Conservation (phyloP, 2,888 invertebrate genomes). For the Dolichomitus sp. region DNA sequence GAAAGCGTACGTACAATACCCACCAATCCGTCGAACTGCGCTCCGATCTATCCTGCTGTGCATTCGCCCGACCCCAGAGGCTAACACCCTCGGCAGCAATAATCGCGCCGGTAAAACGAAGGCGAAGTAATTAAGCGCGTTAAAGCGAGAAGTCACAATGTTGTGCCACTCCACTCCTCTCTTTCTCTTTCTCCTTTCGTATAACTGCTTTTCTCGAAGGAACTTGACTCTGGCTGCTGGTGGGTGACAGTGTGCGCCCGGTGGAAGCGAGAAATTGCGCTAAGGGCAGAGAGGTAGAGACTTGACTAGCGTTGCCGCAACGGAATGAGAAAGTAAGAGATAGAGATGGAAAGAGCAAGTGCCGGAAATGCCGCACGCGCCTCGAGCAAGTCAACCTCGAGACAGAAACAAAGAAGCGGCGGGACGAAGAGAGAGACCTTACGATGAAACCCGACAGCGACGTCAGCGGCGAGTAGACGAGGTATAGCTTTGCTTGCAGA, state of each 20-base stretch:
- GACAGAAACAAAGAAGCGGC: constrained; percentile 73
- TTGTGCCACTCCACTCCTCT: constrained; percentile 71
- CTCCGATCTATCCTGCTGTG: not conserved
- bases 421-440: constrained; percentile 68
- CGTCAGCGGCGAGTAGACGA: constrained; percentile 13
- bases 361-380: constrained; percentile 47
- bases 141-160: constrained; percentile 72
- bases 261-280: constrained; percentile 41
- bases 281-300: constrained; percentile 6
- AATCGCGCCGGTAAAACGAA: constrained; percentile 69
- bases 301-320: constrained; percentile 6
- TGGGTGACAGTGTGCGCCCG: constrained; percentile 16
- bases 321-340: constrained; percentile 7
- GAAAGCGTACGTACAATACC: not conserved
- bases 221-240: constrained; percentile 47
- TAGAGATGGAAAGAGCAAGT: constrained; percentile 12
- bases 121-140: constrained; percentile 77
- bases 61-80: not conserved
- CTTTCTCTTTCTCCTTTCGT: constrained; percentile 62
- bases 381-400: constrained; percentile 77
- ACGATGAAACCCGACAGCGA: constrained; percentile 40
- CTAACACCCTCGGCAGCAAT: constrained; percentile 22
- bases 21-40: not conserved
- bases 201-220: constrained; percentile 55
- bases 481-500: constrained; percentile 1